Evolutionary conservation across 2,797 vertebrate genomes (phyloP).

Genomic region (Pangasius larnaudii): DNA sequence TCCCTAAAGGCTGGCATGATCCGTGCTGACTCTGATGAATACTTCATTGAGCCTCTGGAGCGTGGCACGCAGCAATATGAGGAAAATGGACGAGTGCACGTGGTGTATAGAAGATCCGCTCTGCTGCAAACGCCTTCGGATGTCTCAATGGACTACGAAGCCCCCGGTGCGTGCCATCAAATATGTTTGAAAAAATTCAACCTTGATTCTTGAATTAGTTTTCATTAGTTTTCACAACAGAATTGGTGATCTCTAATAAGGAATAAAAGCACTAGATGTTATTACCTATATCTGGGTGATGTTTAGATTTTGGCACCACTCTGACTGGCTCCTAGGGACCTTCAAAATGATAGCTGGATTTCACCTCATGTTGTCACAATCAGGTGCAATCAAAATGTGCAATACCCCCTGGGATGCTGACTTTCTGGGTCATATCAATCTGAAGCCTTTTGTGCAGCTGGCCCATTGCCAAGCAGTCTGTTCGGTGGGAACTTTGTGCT

Average conservation of each 20-base stretch:
- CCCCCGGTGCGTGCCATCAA: conserved; percentile 64
- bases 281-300: background rate
- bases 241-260: background rate
- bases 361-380: conserved; percentile 8
- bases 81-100: conserved; percentile 88
- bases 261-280: background rate
- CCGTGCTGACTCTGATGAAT: conserved; percentile 89
- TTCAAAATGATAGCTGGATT: background rate
- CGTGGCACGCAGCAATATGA: conserved; percentile 90
- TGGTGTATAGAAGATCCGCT: conserved; percentile 91
- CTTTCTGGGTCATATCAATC: background rate
- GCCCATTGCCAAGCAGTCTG: background rate
- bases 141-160: conserved; percentile 75
- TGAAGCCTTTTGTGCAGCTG: background rate
- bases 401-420: background rate
- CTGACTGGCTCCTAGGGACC: background rate
- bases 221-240: background rate
- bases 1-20: conserved; percentile 93
- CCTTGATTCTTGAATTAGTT: background rate
- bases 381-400: conserved; percentile 11
- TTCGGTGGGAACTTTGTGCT: background rate
- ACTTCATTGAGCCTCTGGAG: conserved; percentile 96
- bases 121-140: conserved; percentile 69
- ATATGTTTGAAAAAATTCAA: background rate
- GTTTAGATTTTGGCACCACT: background rate